Evolutionary conservation across 2,888 invertebrate species (phyloP).

Genomic region (Ferrisia virgata): DNA sequence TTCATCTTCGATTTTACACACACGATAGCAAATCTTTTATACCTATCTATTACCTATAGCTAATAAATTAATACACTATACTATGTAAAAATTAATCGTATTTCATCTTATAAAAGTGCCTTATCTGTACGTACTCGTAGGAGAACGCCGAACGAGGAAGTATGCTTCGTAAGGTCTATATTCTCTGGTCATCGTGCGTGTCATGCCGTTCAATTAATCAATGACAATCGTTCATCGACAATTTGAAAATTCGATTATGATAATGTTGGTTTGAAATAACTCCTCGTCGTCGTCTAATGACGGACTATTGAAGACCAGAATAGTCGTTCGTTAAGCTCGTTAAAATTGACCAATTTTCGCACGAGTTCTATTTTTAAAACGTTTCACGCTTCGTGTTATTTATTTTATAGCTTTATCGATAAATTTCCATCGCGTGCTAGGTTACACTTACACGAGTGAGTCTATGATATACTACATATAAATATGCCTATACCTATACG

Average conservation of each 20-base stretch:
- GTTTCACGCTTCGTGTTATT: neutral
- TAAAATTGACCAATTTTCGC: slow-evolving; percentile 8
- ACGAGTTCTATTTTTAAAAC: neutral
- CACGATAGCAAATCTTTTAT: too few species aligned
- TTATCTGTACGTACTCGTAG: too few species aligned
- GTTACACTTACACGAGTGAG: too few species aligned
- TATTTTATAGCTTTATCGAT: neutral
- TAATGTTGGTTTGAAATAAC: neutral
- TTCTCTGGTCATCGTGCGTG: neutral
- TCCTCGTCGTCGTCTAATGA: slow-evolving; percentile 3
- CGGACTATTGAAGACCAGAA: neutral
- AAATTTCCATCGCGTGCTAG: neutral
- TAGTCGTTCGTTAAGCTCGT: slow-evolving; percentile 16
- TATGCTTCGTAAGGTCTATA: neutral
- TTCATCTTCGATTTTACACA: neutral
- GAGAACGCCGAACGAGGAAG: neutral
- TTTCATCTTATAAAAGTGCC: too few species aligned
- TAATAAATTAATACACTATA: too few species aligned
- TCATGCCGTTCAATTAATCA: neutral
- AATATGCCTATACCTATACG: too few species aligned
- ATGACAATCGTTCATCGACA: neutral
- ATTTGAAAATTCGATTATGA: slow-evolving; percentile 2
- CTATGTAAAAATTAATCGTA: too few species aligned
- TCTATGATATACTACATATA: too few species aligned
- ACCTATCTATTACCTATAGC: too few species aligned